Conservation (phyloP, 2,797 vertebrate species). For the Apodemus agrarius region DNA sequence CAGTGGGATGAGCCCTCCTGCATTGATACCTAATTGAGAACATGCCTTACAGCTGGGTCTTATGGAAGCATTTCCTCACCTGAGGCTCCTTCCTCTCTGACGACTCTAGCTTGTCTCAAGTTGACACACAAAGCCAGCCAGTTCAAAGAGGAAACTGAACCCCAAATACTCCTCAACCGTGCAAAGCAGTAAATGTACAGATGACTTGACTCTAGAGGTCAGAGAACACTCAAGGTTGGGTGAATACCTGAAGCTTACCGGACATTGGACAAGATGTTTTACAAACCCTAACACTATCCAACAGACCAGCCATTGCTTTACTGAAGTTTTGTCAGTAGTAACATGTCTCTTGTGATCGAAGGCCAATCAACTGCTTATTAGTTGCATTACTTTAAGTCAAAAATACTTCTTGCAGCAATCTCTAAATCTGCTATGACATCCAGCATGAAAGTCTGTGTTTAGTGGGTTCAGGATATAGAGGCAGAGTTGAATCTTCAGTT, state of each 20-base stretch:
- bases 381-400: not conserved
- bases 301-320: not conserved
- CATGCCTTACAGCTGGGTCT: not conserved
- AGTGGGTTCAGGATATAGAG: not conserved
- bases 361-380: not conserved
- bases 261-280: not conserved
- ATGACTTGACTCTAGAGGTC: not conserved
- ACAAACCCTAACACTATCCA: not conserved
- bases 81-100: not conserved
- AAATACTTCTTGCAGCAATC: not conserved
- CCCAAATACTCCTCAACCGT: not conserved
- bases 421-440: not conserved
- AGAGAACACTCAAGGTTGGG: not conserved
- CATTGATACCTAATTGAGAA: not conserved
- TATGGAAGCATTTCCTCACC: not conserved
- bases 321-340: not conserved
- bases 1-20: not conserved
- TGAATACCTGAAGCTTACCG: not conserved
- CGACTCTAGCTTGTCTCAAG: not conserved
- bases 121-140: not conserved
- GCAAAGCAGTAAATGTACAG: not conserved
- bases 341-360: not conserved
- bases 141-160: not conserved
- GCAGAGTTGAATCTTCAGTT: not conserved
- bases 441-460: not conserved